Base-by-base conservation (phyloP, 30 jellyfish, hydroid and myxozoan species). In the Aurelia sp. region DNA sequence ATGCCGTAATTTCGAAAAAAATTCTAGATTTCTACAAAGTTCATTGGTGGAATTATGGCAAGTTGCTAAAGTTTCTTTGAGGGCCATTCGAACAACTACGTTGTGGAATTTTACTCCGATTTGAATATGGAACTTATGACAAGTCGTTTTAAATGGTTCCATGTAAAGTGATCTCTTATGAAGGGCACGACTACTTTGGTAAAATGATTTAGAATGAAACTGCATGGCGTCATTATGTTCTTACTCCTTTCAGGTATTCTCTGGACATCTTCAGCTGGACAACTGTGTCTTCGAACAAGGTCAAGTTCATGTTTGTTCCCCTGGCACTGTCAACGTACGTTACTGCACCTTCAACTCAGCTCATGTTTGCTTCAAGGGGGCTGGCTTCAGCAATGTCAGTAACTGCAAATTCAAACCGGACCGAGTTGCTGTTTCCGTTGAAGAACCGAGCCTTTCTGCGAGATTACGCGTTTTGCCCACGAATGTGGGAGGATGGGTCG, bases 281-380 rank as follows among this genome's bases (percentile, higher is more conserved):
- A 84, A 91, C 73, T 91, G 98, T 61, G 84, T 48, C 47, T 73
- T 91, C 53, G 93, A 85, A 40, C 91, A 91, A 48, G 98, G 98
- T 10, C 93, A 86, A 11, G 31, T 91, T 22, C 90, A 75, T 62
- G 90, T 91, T 12, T 69, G 86, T 20, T 50, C 96, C 27, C 98
- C 98, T 7, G 98, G 96, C 66, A 60, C 87, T 0, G 91, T 84
- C 33, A 79, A 78, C 73, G 61, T 86, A 3, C 88, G 90, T n/a
- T 85, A 75, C 48, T 76, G 98, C 76, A 50, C 98, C 13, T 91
- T 91, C 87, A 86, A 78, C 55, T 69, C 94, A 3, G 91, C 98
- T 6, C 91, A 84, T 62, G 77, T 91, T 30, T 62, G 91, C 71
- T 91, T 91, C 85, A 81, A 79, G 40, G 98, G 92, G n/a, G 90